Percentiles rank a stretch among this genome's conserved stretches.
phyloP scores from a whole-genome alignment of 1,140 invertebrate species.

The Drosophila repleta region DNA sequence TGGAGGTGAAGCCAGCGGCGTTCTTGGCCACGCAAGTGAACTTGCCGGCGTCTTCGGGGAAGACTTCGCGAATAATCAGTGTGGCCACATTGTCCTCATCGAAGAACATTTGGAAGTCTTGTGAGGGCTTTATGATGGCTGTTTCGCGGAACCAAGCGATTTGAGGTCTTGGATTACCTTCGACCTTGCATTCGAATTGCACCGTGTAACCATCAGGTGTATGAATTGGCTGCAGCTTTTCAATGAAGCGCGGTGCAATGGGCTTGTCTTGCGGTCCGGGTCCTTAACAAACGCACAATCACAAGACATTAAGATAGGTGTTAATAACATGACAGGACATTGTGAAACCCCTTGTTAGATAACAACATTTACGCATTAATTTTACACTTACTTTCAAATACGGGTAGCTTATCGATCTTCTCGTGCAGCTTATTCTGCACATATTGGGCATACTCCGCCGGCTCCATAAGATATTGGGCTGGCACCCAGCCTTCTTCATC shows the following conservation, averaged over 20 bases:
- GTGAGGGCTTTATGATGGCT: slow-evolving; percentile 94
- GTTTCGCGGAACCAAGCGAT: slow-evolving; percentile 98
- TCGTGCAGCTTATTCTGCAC: slow-evolving; percentile 94
- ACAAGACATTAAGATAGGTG: slow-evolving; percentile 58
- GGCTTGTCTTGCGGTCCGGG: slow-evolving; percentile 90
- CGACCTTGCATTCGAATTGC: slow-evolving; percentile 95
- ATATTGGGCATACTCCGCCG: slow-evolving; percentile 91
- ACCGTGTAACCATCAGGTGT: slow-evolving; percentile 94
- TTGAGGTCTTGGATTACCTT: slow-evolving; percentile 94
- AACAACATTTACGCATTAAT: slow-evolving; percentile 8
- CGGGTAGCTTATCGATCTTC: slow-evolving; percentile 95
- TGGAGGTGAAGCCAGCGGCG: slow-evolving; percentile 95
- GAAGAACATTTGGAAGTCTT: slow-evolving; percentile 96
- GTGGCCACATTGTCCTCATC: slow-evolving; percentile 96
- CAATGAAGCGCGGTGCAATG: slow-evolving; percentile 92
- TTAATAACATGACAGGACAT: slow-evolving; percentile 61
- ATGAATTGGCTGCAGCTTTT: slow-evolving; percentile 92
- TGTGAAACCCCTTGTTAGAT: slow-evolving; percentile 17
- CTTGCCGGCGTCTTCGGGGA: slow-evolving; percentile 97
- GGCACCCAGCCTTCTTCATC: slow-evolving; percentile 96
- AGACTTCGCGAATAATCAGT: slow-evolving; percentile 96
- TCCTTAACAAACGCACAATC: slow-evolving; percentile 85
- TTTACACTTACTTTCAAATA: slow-evolving; percentile 93
- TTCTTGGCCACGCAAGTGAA: slow-evolving; percentile 99
- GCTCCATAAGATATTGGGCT: slow-evolving; percentile 93